Evolutionary conservation across 1,140 invertebrate species (phyloP).

Genomic region (Mercenaria mercenaria): DNA sequence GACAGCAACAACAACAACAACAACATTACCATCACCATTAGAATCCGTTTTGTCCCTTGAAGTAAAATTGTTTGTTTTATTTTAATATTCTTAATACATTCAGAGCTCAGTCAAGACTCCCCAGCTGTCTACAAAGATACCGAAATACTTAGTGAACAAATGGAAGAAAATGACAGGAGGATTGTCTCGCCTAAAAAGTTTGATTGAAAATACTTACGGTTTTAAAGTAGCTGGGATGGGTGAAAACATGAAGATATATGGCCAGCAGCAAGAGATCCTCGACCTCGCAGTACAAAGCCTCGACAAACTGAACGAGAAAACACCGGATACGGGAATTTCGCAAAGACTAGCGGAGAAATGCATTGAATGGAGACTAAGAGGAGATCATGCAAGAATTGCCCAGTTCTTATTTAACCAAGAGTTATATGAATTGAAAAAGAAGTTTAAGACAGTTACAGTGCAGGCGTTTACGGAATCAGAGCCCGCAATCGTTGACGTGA

Average conservation of each 20-base stretch:
- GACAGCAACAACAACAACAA: no score
- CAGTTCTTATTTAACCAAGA: slow-evolving; percentile 35
- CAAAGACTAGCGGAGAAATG: slow-evolving; percentile 18
- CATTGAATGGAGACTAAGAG: slow-evolving; percentile 36
- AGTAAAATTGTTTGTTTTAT: no score
- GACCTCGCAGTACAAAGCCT: slow-evolving; percentile 44
- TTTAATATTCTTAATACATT: background rate
- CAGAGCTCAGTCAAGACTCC: background rate
- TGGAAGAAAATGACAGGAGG: slow-evolving; percentile 38
- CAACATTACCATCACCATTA: no score
- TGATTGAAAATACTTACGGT: slow-evolving; percentile 29
- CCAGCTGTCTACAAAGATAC: slow-evolving; percentile 7
- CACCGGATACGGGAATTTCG: background rate
- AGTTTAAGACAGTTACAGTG: slow-evolving; percentile 21
- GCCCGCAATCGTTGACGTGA: slow-evolving; percentile 17
- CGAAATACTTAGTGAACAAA: slow-evolving; percentile 41
- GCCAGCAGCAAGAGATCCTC: slow-evolving; percentile 34
- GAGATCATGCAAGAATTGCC: slow-evolving; percentile 26
- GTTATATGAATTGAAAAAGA: background rate
- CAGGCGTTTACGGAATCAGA: slow-evolving; percentile 20
- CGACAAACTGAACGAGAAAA: slow-evolving; percentile 13
- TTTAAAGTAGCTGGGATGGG: slow-evolving; percentile 2
- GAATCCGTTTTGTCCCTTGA: no score
- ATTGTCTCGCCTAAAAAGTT: background rate
- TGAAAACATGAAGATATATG: slow-evolving; percentile 44